These are phyloP conservation scores for Pterostichus madidus DNA, from an alignment of 2,888 invertebrate genomes.

Conservation along the genomic window DNA sequence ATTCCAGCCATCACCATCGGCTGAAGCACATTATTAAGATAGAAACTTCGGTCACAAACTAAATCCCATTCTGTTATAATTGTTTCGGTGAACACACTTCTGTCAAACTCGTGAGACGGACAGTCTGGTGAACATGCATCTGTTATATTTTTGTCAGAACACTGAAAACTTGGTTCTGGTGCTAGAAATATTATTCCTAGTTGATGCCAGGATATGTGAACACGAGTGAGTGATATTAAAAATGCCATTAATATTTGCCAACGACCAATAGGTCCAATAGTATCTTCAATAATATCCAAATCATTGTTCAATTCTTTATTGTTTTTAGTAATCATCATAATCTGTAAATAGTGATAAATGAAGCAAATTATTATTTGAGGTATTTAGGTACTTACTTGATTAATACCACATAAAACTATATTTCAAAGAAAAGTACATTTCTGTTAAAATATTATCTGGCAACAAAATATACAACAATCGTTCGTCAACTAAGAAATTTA, in stretches of 20 bases:
- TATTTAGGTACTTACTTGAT: too few species aligned
- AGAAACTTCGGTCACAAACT: constrained; percentile 79
- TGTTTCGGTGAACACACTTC: constrained; percentile 79
- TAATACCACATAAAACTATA: too few species aligned
- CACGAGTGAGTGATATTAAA: constrained; percentile 78
- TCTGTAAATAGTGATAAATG: constrained; percentile 25
- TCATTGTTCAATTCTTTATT: neutral
- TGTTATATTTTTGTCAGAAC: constrained; percentile 73
- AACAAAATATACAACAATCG: too few species aligned
- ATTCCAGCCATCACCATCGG: constrained; percentile 80
- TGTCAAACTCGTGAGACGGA: constrained; percentile 77
- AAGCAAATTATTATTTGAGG: constrained; percentile 76
- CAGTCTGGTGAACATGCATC: constrained; percentile 58
- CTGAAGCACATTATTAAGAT: constrained; percentile 79
- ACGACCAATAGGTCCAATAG: constrained; percentile 80
- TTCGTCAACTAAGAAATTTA: too few species aligned
- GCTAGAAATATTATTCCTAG: constrained; percentile 80
- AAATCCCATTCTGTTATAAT: constrained; percentile 82
- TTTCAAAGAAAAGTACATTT: too few species aligned
- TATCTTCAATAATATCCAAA: constrained; percentile 76
- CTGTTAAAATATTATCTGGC: too few species aligned
- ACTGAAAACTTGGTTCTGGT: constrained; percentile 78
- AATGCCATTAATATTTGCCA: constrained; percentile 80
- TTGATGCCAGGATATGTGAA: constrained; percentile 81
- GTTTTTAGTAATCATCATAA: too few species aligned